These are phyloP conservation scores for Eupleurogrammus muticus DNA, from an alignment of 2,797 vertebrate species.

Conservation along the genomic window DNA sequence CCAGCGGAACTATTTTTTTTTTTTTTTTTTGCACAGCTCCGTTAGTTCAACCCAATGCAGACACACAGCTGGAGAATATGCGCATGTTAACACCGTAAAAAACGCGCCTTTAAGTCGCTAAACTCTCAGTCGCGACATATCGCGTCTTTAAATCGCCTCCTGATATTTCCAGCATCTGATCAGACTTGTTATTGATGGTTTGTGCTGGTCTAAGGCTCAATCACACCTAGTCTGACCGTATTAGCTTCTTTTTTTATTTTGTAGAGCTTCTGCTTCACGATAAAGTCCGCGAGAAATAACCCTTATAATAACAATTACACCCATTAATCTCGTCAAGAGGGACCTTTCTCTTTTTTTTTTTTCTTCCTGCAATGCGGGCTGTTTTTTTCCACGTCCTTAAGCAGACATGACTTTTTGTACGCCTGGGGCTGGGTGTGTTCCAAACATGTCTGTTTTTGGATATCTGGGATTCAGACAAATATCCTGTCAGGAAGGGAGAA, in stretches of 20 bases:
- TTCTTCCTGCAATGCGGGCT: conserved; percentile 59
- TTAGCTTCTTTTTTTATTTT: conserved; percentile 13
- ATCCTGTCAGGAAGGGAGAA: conserved; percentile 84
- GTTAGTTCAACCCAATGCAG: conserved; percentile 40
- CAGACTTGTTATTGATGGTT: neutral
- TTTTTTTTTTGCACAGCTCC: conserved; percentile 21
- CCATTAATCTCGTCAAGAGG: neutral
- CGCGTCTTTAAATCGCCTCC: neutral
- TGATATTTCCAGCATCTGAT: neutral
- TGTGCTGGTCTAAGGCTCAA: conserved; percentile 9
- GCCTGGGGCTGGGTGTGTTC: conserved; percentile 74
- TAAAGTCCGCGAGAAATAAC: conserved; percentile 15
- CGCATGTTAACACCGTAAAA: neutral
- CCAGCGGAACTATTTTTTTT: conserved; percentile 15
- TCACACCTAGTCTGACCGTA: conserved; percentile 10
- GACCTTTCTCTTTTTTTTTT: conserved; percentile 2
- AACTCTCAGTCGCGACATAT: neutral
- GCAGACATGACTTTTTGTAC: conserved; percentile 48
- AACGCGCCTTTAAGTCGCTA: neutral
- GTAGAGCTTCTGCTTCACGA: conserved; percentile 2
- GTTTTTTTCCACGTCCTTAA: conserved; percentile 46
- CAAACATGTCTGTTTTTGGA: conserved; percentile 77
- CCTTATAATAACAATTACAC: neutral
- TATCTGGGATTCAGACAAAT: conserved; percentile 75
- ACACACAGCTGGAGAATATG: neutral